Evolutionary conservation across 1,140 invertebrate species (phyloP).

Genomic region (Hyphantria cunea): DNA sequence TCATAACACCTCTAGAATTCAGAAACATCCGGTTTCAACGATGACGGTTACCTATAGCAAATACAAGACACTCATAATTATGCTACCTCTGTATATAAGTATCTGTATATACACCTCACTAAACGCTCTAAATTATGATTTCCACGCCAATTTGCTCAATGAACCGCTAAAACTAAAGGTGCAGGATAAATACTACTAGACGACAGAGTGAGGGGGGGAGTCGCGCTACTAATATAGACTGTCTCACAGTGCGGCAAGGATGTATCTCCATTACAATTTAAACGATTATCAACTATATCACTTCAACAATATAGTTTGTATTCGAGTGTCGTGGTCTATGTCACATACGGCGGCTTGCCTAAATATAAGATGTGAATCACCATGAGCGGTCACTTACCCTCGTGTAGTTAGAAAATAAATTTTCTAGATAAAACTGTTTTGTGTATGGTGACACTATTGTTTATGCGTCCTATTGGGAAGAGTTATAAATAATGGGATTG

Average conservation of each 20-base stretch:
- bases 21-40: no score
- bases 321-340: background rate
- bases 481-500: background rate
- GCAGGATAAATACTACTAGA: constrained; percentile 37
- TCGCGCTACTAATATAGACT: constrained; percentile 36
- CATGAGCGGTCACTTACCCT: constrained; percentile 41
- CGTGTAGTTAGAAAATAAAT: constrained; percentile 41
- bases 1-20: no score
- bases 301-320: constrained; percentile 1
- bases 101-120: no score
- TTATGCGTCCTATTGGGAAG: constrained; percentile 15
- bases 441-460: constrained; percentile 5
- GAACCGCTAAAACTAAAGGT: constrained; percentile 30
- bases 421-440: constrained; percentile 26
- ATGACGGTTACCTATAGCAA: no score
- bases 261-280: background rate
- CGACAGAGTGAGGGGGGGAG: constrained; percentile 19
- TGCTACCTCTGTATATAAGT: no score
- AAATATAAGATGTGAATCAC: constrained; percentile 25
- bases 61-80: no score
- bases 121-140: constrained; percentile 20
- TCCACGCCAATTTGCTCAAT: constrained; percentile 35
- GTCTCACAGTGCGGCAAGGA: background rate
- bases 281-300: constrained; percentile 9
- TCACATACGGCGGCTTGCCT: background rate